Evolutionary conservation across 23 tunicate genomes (phyloP).

Genomic region (Trididemnum miniatum): DNA sequence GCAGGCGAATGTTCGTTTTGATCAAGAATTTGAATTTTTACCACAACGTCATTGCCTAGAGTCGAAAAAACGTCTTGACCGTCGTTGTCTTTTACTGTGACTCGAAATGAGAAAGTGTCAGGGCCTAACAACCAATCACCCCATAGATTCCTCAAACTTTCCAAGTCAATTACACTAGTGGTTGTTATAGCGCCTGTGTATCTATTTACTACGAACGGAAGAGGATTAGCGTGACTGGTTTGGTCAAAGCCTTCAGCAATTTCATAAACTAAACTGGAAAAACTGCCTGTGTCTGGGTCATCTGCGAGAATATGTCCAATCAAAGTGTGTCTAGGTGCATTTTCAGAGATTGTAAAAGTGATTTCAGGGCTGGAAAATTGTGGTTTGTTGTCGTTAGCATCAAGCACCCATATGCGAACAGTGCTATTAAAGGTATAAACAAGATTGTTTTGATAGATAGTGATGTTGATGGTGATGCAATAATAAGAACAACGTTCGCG

Average conservation of each 20-base stretch:
- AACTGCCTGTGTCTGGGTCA: slow-evolving; percentile 53
- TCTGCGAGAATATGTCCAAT: slow-evolving; percentile 52
- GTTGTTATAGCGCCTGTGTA: slow-evolving; percentile 49
- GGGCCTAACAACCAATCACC: not conserved
- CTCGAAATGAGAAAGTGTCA: slow-evolving; percentile 8
- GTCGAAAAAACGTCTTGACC: slow-evolving; percentile 16
- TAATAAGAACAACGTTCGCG: slow-evolving; percentile 7
- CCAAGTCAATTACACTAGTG: slow-evolving; percentile 31
- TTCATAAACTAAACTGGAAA: slow-evolving; percentile 26
- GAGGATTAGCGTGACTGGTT: not conserved
- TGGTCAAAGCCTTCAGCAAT: not conserved
- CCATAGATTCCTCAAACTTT: slow-evolving; percentile 12
- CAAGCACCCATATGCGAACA: slow-evolving; percentile 24
- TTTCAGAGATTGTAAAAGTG: slow-evolving; percentile 10
- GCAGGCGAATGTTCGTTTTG: slow-evolving; percentile 35
- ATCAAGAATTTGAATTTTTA: slow-evolving; percentile 21
- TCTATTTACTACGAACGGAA: slow-evolving; percentile 47
- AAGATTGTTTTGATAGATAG: not conserved
- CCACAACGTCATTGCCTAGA: not conserved
- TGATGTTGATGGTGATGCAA: not conserved
- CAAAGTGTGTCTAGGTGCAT: not conserved
- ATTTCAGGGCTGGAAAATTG: not conserved
- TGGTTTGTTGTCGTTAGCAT: slow-evolving; percentile 49
- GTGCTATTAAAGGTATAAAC: not conserved
- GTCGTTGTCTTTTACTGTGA: slow-evolving; percentile 46